Base-by-base conservation (phyloP, 2,797 vertebrate species). In the Acipenser transmontanus region DNA sequence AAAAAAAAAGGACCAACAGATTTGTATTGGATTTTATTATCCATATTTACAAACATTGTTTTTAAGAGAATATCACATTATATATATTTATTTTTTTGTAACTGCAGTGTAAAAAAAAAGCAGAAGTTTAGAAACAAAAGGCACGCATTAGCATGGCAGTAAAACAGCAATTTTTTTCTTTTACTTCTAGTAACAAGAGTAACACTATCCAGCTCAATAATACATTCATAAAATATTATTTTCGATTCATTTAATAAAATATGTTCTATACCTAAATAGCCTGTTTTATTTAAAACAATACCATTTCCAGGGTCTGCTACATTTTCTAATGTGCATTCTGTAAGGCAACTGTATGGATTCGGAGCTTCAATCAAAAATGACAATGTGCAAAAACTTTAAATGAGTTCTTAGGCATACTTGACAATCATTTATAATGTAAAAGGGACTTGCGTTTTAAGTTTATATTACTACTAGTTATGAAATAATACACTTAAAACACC, bases 61-160 rank as follows among this genome's bases (percentile, higher is more conserved):
- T 34, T 84, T 54, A 75, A 71, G 78, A 73, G 81, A 74, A 57
- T 57, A 11, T 57, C 13, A 13, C 8, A 57, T 11, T 57, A 14
- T 57, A 70, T 70, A 79, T 80, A 77, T 17, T n/a, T n/a, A 34
- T 34, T 34, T 34, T 34, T 34, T 34, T 34, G 73, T 71, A 79
- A 80, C 70, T 73, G 59, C 77, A 49, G 6, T 72, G 72, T 78
- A 68, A 79, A 82, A 74, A 84, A 84, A 82, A 81, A 82, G 73
- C 81, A 82, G 82, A 84, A 70, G 56, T 63, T 60, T 65, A 48
- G 74, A 68, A 76, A 70, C 71, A 78, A 81, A 86, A 88, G 82
- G 81, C 84, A 88, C 84, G 87, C 83, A 85, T 81, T 79, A 80
- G 80, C 85, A 79, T 81, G 87, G 83, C 81, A 87, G 84, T 83